phyloP scores from a whole-genome alignment of 1,140 invertebrate genomes.

The Vollenhovia emeryi region DNA sequence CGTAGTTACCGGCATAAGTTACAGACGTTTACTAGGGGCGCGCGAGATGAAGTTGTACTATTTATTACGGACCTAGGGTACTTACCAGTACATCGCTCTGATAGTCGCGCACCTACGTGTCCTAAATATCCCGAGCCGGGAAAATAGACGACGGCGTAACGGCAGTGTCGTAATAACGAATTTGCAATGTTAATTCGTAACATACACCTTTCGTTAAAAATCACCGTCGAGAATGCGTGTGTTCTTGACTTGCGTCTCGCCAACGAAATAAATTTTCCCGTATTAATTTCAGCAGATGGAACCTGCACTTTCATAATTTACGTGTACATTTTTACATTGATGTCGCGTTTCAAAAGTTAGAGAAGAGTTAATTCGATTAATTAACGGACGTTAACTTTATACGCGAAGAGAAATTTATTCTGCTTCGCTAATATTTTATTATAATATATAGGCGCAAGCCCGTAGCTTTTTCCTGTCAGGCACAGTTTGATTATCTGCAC shows the following conservation, averaged over 20 bases:
- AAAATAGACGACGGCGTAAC: background rate
- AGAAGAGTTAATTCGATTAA: background rate
- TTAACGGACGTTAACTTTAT: background rate
- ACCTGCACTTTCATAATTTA: background rate
- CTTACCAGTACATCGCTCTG: background rate
- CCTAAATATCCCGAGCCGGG: conserved; percentile 30
- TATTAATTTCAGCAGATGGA: background rate
- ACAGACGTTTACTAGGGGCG: conserved; percentile 35
- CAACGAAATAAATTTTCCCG: background rate
- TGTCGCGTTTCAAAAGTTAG: background rate
- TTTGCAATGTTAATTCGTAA: background rate
- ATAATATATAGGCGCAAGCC: background rate
- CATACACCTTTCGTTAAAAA: background rate
- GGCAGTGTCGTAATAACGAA: conserved; percentile 15
- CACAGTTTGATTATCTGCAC: background rate
- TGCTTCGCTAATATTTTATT: background rate
- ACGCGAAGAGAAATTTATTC: background rate
- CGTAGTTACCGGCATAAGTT: conserved; percentile 48
- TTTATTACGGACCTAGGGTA: conserved; percentile 49
- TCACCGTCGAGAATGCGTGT: background rate
- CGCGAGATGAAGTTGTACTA: conserved; percentile 54
- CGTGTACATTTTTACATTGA: background rate
- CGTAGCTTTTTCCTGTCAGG: background rate
- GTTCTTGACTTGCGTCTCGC: background rate
- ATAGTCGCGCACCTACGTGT: conserved; percentile 16